Percentiles rank a stretch among this genome's conserved stretches.
phyloP scores from a whole-genome alignment of 2,797 vertebrate species.

The Betta splendens region DNA sequence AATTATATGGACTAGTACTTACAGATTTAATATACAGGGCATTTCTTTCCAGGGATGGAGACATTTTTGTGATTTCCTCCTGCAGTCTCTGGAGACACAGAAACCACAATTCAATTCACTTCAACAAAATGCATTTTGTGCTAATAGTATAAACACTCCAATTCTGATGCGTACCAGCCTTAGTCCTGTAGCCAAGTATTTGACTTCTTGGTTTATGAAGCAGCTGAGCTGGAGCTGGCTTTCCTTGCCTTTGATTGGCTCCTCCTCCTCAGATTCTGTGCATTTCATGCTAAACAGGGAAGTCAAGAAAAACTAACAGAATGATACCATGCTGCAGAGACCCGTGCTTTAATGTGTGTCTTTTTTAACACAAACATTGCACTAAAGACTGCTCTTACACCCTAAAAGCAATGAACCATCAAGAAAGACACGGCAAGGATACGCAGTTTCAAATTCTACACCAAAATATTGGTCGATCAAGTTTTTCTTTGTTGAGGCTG shows the following conservation, averaged over 20 bases:
- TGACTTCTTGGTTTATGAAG: slow-evolving; percentile 99
- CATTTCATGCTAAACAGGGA: slow-evolving; percentile 93
- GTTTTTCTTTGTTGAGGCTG: slow-evolving; percentile 91
- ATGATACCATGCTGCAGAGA: background rate
- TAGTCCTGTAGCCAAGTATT: slow-evolving; percentile 96
- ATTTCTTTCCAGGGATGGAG: slow-evolving; percentile 93
- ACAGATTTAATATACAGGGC: slow-evolving; percentile 98
- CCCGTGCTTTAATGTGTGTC: background rate
- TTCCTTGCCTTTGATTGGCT: slow-evolving; percentile 94
- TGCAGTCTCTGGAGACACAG: slow-evolving; percentile 87
- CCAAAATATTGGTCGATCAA: slow-evolving; percentile 99
- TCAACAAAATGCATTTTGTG: background rate
- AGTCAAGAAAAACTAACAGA: slow-evolving; percentile 77
- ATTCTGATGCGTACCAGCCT: slow-evolving; percentile 85
- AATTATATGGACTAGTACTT: slow-evolving; percentile 64
- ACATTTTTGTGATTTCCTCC: slow-evolving; percentile 98
- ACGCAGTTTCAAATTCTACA: slow-evolving; percentile 96
- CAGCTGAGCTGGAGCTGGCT: slow-evolving; percentile 97
- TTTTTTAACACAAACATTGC: background rate
- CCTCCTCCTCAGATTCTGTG: slow-evolving; percentile 95
- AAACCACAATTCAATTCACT: background rate
- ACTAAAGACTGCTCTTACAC: background rate
- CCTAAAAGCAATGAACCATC: background rate
- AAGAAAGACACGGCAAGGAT: slow-evolving; percentile 78
- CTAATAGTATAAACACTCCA: background rate